Evolutionary conservation across 2,888 invertebrate genomes (phyloP), one percentile per base, ranked within the genome.

Genomic region (Synanthedon vespiformis): DNA sequence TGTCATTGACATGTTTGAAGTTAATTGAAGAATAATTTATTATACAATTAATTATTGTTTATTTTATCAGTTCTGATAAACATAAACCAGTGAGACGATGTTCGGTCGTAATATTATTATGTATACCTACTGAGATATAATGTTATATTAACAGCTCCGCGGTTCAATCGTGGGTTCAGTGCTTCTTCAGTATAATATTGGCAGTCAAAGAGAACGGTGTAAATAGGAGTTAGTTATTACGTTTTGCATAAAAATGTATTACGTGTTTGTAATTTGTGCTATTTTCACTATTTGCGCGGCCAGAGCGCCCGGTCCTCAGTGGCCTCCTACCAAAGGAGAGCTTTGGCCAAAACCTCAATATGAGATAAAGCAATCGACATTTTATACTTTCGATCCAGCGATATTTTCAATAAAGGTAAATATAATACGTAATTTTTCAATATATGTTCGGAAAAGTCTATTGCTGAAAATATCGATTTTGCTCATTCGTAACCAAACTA

Each of bases 271-370:
- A 18, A 52, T 56, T 14, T 47, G 51, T 13, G 53, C 49, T 4
- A 48, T 54, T 50, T 40, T 16, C 44, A 40, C 41, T n/a, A 40
- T 54, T 48, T 49, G 34, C 6, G 16, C 44, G 34, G 49, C 50
- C n/a, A 49, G 40, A 40, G 16, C 82, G 47, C 72, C 85, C 12
- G 90, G 90, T 0, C 88, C 90, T 0, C 72, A 67, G 65, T 85
- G 88, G 12, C 78, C 72, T 1, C 80, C 91, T 0, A 91, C 91
- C 0, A 81, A 85, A 55, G 93, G 93, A 1, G 89, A 89, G 70
- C 88, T 92, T 1, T 93, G 93, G 93, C 94, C 94, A 0, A 78
- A 88, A 64, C 92, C 93, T 0, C 89, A 89, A 56, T 60, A 76
- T 2, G 89, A 90, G 67, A 67, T 68, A 14, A 84, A 81, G 59